phyloP scores from a whole-genome alignment of 2,797 vertebrate species.

The Psittacula echo region DNA sequence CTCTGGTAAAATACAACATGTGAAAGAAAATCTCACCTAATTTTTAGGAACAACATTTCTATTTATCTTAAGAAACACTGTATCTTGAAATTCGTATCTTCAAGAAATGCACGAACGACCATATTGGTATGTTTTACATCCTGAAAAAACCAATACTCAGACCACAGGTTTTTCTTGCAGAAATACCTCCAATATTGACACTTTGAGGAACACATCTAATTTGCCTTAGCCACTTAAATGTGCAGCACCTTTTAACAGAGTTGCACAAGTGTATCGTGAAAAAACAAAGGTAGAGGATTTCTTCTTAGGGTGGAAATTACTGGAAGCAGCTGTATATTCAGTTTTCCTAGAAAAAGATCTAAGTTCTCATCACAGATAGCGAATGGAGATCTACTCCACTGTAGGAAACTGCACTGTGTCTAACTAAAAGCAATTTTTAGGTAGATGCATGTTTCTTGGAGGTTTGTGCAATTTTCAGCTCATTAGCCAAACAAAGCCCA shows the following conservation, averaged over 20 bases:
- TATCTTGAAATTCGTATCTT: not conserved
- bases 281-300: not conserved
- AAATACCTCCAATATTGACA: not conserved
- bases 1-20: not conserved
- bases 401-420: not conserved
- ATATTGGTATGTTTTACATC: not conserved
- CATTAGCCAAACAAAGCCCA: not conserved
- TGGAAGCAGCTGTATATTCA: not conserved
- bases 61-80: not conserved
- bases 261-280: not conserved
- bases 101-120: not conserved
- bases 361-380: not conserved
- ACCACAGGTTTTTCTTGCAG: not conserved
- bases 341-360: not conserved
- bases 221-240: not conserved
- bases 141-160: not conserved
- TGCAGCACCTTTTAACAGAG: not conserved
- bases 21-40: not conserved
- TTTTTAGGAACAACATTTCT: not conserved
- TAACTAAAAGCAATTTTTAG: not conserved
- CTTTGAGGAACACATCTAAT: not conserved
- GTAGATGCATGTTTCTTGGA: not conserved
- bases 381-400: not conserved
- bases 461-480: not conserved
- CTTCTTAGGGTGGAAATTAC: not conserved